phyloP scores from a whole-genome alignment of 53 echinoderm and acorn worm species.

The Echinarachnius parma region DNA sequence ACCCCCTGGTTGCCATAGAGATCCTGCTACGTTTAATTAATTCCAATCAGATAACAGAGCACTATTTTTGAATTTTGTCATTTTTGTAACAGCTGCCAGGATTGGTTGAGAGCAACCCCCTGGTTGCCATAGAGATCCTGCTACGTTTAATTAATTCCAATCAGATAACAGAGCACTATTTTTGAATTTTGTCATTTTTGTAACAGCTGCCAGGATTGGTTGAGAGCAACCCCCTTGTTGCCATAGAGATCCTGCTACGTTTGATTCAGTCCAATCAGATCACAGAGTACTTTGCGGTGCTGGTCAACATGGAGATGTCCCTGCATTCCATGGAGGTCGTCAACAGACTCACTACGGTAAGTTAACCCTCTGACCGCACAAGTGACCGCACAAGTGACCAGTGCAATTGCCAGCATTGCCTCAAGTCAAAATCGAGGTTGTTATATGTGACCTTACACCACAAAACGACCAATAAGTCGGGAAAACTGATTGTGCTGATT shows the following conservation, averaged over 20 bases:
- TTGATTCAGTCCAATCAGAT: constrained; percentile 99
- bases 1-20: too few relatives aligned
- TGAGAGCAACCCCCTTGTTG: constrained; percentile 94
- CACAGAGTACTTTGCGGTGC: constrained; percentile 95
- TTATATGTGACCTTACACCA: neutral
- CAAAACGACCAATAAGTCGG: too few relatives aligned
- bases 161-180: too few relatives aligned
- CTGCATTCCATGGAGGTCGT: constrained; percentile 98
- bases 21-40: too few relatives aligned
- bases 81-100: too few relatives aligned
- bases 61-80: too few relatives aligned
- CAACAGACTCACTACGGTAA: constrained; percentile 96
- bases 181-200: constrained; percentile 1
- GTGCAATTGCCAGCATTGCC: neutral
- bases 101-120: too few relatives aligned
- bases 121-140: too few relatives aligned
- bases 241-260: constrained; percentile 87
- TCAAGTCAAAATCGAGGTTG: neutral
- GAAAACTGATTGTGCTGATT: too few relatives aligned
- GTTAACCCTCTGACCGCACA: neutral
- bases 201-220: constrained; percentile 91
- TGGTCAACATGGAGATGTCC: constrained; percentile 99
- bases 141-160: too few relatives aligned
- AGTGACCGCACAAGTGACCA: neutral
- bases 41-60: too few relatives aligned